Evolutionary conservation across 2,888 invertebrate species (phyloP).

Genomic region (Sabellastarte sp.): DNA sequence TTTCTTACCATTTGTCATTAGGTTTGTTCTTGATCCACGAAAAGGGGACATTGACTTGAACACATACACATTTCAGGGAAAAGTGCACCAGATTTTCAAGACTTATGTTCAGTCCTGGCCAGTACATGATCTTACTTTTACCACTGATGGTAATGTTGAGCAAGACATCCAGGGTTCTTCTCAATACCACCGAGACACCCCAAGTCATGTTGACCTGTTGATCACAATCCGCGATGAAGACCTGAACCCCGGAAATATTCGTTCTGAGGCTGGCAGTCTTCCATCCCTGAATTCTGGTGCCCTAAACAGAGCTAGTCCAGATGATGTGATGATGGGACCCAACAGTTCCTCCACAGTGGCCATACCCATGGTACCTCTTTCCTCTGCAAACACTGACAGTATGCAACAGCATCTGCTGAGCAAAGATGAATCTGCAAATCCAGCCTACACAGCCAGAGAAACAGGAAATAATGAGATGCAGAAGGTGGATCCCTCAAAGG

Average conservation of each 20-base stretch:
- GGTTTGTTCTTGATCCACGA: slow-evolving; percentile 2
- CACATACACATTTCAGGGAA: slow-evolving; percentile 48
- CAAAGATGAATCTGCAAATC: no score
- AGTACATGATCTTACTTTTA: slow-evolving; percentile 43
- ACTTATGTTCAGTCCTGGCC: slow-evolving; percentile 53
- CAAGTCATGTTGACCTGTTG: slow-evolving; percentile 30
- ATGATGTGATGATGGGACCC: no score
- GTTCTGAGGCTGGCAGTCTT: slow-evolving; percentile 17
- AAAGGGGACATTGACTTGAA: slow-evolving; percentile 9
- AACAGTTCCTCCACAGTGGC: no score
- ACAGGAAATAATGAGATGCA: no score
- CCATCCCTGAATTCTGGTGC: slow-evolving; percentile 7
- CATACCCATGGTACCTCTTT: no score
- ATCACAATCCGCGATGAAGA: slow-evolving; percentile 30
- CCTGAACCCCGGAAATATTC: slow-evolving; percentile 11
- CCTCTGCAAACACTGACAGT: no score
- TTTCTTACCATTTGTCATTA: slow-evolving; percentile 50
- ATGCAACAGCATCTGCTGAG: no score
- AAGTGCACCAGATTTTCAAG: slow-evolving; percentile 49
- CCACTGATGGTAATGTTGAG: slow-evolving; percentile 11
- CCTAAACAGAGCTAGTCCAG: not conserved
- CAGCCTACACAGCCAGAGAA: no score
- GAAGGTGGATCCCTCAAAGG: no score
- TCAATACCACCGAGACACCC: not conserved
- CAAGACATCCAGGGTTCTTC: not conserved